Evolutionary conservation across 2,797 vertebrate genomes (phyloP).

Genomic region (Loriculus beryllinus): DNA sequence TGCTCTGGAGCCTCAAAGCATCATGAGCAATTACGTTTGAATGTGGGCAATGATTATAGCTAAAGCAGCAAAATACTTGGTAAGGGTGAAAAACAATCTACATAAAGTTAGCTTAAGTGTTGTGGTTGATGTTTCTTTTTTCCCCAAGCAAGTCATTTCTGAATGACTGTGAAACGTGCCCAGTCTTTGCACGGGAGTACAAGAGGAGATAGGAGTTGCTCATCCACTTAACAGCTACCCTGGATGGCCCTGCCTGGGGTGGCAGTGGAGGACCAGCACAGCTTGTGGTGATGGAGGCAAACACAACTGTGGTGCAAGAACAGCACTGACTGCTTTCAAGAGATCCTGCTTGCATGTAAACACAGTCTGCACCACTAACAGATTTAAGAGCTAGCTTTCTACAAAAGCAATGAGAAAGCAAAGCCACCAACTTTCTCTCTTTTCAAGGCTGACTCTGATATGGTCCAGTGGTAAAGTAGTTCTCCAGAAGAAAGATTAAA

Average conservation of each 20-base stretch:
- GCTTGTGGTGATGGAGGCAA: background rate
- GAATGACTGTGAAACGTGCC: background rate
- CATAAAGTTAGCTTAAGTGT: background rate
- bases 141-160: rapidly evolving
- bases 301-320: background rate
- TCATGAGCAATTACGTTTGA: slow-evolving; percentile 22
- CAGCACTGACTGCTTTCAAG: background rate
- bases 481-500: background rate
- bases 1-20: slow-evolving; percentile 42
- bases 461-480: background rate
- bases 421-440: background rate
- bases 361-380: background rate
- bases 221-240: background rate
- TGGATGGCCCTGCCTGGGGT: background rate
- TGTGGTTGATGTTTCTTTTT: background rate
- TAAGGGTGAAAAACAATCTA: background rate
- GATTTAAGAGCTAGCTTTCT: background rate
- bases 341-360: background rate
- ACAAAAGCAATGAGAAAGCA: background rate
- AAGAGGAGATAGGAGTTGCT: background rate
- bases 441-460: background rate
- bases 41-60: slow-evolving; percentile 20
- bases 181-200: background rate
- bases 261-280: background rate
- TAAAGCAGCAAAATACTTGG: slow-evolving; percentile 28